Evolutionary conservation across 2,888 invertebrate species (phyloP), one percentile per base, ranked within the genome.

Genomic region (Rhogogaster chlorosoma): DNA sequence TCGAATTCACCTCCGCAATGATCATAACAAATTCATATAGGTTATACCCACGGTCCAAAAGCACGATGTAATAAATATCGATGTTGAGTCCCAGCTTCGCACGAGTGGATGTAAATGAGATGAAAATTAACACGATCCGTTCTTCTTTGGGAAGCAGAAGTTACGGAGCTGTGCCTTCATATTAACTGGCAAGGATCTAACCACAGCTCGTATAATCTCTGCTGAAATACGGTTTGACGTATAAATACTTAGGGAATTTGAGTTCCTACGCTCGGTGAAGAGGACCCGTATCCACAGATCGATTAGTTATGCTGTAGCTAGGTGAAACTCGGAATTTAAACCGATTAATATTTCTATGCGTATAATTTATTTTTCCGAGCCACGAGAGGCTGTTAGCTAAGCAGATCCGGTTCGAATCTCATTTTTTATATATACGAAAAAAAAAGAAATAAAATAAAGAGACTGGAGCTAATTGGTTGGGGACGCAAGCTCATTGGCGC

Each of bases 401-500:
- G 36, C 15, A 22, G 42, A 22, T 53, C 61, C 80, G 32, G 15
- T 57, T 49, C 61, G 80, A 78, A 80, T 61, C 18, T 29, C 61
- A 64, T 80, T 61, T 64, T 26, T 64, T 1, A 64, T 38, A 38
- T 22, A 36, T n/a, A n/a, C n/a, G n/a, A 80, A 61, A 38, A 38
- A 71, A n/a, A 38, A n/a, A n/a, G 0, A 5, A 36, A 36, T 12
- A n/a, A n/a, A 1, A 71, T 12, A 42, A 73, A 42, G 42, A 26
- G 18, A 22, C 29, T 61, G 26, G 49, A 45, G 67, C 83, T 83
- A 83, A 83, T 83, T 83, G 70, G 67, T 49, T 67, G 45, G 83
- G 67, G 67, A 83, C 83, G 83, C 18, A 32, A 83, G 57, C 45
- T 61, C 83, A 83, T 83, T 49, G 67, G 83, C 29, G 67, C 45